These are phyloP conservation scores for Sinonovacula constricta DNA, from an alignment of 1,140 invertebrate species.

Conservation along the genomic window DNA sequence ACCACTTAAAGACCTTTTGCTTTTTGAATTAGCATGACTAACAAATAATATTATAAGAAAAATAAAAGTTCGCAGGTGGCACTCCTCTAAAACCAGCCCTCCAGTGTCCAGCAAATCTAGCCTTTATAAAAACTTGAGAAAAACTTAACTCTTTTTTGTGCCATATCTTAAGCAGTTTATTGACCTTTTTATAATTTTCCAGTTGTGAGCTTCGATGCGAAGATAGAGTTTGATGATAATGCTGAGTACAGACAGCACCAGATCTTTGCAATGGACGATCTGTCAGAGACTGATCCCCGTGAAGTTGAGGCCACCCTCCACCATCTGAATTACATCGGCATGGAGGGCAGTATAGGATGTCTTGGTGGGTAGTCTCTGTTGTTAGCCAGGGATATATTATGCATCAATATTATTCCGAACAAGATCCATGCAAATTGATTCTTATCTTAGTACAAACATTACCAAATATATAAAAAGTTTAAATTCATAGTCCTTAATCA, in stretches of 20 bases:
- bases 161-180: no score
- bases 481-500: not conserved
- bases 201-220: conserved; percentile 98
- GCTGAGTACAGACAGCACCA: conserved; percentile 95
- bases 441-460: not conserved
- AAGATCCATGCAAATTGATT: not conserved
- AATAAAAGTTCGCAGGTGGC: no score
- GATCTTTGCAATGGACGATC: conserved; percentile 77
- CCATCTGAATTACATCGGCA: conserved; percentile 97
- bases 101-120: no score
- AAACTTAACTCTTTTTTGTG: no score
- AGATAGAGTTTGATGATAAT: conserved; percentile 99
- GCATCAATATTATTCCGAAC: not conserved
- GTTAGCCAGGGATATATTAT: not conserved
- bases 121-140: no score
- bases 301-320: conserved; percentile 93
- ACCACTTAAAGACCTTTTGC: no score
- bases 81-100: no score
- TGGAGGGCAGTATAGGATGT: conserved; percentile 99
- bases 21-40: no score
- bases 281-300: conserved; percentile 85
- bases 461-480: no score
- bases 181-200: no score
- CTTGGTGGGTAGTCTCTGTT: conserved; percentile 85
- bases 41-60: no score